Evolutionary conservation across 2,797 vertebrate genomes (phyloP), one percentile per base, ranked within the genome.

Genomic region (Rhadinocentrus ornatus): DNA sequence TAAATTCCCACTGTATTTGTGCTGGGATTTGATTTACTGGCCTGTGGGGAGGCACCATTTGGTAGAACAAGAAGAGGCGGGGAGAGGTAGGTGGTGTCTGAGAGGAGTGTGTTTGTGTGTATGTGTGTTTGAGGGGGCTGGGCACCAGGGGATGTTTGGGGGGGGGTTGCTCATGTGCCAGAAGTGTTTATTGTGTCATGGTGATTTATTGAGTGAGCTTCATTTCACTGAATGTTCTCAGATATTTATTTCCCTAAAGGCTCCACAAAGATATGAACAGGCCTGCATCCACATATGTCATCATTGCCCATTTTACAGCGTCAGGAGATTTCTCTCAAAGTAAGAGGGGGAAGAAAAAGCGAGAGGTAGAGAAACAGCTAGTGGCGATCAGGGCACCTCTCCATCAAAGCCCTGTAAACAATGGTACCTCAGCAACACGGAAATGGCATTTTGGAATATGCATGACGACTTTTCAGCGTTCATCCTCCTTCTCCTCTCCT

Each of bases 211-310:
- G 97, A 99, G 97, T 98, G 96, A 98, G 98, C 97, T 98, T 98
- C 98, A 99, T 97, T 99, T 97, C 97, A 96, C 97, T 97, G 97
- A 99, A 99, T 99, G 98, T 99, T 99, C 97, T 94, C 94, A 98
- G 97, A 99, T 99, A 99, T 99, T 99, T 99, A 99, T 99, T 99
- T 99, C 98, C 98, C 98, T 98, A 97, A 98, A 99, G 98, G 97
- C 97, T 96, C 89, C 93, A 93, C 96, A 97, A 96, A 99, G 97
- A 99, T 99, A 99, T 99, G 97, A 99, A 97, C 97, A 98, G 96
- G 97, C 97, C 96, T 96, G 96, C 96, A 98, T 99, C 96, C 98
- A 98, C 98, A 99, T 98, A 99, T 99, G 98, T 99, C 98, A 99
- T 99, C 97, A 98, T 98, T 98, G 97, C 97, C 98, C 97, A 98